Conservation (phyloP, 2,113 vertebrate species). For the Peromyscus leucopus region DNA sequence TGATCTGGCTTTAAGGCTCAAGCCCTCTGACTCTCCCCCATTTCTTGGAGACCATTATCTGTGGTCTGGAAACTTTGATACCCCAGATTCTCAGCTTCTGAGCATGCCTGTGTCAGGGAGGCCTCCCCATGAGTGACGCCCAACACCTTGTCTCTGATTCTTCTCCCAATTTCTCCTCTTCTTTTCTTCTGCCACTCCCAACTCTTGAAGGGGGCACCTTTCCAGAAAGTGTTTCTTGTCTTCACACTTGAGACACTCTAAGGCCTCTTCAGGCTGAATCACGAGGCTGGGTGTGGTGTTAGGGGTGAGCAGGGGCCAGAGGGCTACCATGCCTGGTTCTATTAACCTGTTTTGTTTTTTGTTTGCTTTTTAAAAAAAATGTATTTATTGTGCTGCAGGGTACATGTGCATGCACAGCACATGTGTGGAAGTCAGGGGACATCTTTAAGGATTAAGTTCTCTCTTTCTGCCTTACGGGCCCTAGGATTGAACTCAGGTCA, state of each 20-base stretch:
- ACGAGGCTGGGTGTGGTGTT: accelerated
- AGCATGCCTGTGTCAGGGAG: background rate
- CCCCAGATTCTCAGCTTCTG: background rate
- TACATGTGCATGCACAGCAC: background rate
- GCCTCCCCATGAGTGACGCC: background rate
- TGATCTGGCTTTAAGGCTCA: background rate
- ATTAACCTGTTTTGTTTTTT: background rate
- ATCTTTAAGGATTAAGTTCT: no score
- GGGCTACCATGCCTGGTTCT: background rate
- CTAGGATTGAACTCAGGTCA: background rate
- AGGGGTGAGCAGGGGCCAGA: no score
- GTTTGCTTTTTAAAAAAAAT: background rate
- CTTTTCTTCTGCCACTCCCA: no score
- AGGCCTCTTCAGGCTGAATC: conserved; percentile 78
- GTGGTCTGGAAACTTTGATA: background rate
- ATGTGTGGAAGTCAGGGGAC: background rate
- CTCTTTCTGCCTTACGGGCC: background rate
- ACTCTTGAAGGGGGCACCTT: background rate
- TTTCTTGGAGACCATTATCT: background rate
- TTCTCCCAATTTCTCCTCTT: background rate
- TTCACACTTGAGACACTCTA: conserved; percentile 21
- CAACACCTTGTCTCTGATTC: background rate
- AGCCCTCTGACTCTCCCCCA: background rate
- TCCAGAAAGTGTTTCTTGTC: background rate
- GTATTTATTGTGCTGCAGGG: background rate